Conservation (phyloP, 23 tunicate genomes). For the Pegea sp. region DNA sequence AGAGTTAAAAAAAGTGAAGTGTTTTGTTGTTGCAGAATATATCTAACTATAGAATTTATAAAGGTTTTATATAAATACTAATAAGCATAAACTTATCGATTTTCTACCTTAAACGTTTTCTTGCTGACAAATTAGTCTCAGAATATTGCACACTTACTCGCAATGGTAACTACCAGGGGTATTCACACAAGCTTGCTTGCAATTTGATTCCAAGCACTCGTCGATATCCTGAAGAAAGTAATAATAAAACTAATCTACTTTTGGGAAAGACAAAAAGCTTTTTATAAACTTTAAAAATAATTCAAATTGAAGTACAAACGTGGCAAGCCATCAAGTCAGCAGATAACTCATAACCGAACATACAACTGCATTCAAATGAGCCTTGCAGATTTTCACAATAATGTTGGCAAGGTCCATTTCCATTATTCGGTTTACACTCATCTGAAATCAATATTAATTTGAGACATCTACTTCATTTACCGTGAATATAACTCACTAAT, state of each 20-base stretch:
- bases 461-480: background rate
- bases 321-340: constrained; percentile 14
- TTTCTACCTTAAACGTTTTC: no score
- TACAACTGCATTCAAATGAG: constrained; percentile 27
- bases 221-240: constrained; percentile 26
- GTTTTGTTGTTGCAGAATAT: no score
- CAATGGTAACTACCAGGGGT: constrained; percentile 24
- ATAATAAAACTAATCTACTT: no score
- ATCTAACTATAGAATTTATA: no score
- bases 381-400: constrained; percentile 45
- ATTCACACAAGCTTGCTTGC: constrained; percentile 55
- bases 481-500: constrained; percentile 8
- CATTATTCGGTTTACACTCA: constrained; percentile 50
- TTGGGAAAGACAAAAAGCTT: no score
- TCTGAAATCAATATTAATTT: constrained; percentile 12
- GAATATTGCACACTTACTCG: constrained; percentile 32
- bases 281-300: no score
- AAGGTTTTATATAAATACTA: no score
- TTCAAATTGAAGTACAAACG: constrained; percentile 7
- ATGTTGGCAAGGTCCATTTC: constrained; percentile 43
- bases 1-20: no score
- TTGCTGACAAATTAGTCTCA: no score
- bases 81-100: no score
- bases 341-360: constrained; percentile 10
- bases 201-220: constrained; percentile 28